Evolutionary conservation across 2,888 invertebrate genomes (phyloP).

Genomic region (Phytoseiulus persimilis): DNA sequence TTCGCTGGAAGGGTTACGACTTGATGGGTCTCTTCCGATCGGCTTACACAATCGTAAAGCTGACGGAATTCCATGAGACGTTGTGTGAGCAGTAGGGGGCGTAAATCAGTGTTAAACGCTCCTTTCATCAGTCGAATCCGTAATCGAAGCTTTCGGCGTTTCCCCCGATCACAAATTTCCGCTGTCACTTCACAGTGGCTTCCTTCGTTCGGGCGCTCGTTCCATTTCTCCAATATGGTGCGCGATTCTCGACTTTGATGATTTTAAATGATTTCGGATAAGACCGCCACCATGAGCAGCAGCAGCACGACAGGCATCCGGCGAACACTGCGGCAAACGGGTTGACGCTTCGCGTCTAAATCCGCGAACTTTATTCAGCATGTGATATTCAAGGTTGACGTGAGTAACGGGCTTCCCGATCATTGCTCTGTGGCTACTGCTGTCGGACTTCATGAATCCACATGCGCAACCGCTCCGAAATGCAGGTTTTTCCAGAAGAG

Average conservation of each 20-base stretch:
- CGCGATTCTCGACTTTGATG: background rate
- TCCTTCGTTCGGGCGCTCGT: background rate
- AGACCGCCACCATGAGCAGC: background rate
- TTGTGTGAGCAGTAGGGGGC: background rate
- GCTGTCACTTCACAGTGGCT: background rate
- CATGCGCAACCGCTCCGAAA: background rate
- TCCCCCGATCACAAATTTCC: background rate
- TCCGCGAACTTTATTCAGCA: background rate
- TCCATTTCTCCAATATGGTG: background rate
- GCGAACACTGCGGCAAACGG: background rate
- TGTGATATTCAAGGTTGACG: background rate
- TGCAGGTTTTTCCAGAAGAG: background rate
- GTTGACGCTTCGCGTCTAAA: background rate
- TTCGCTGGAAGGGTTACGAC: background rate
- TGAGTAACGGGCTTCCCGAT: background rate
- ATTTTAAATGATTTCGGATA: background rate
- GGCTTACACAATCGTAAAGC: background rate
- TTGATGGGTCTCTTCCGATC: constrained; percentile 5
- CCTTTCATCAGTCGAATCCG: background rate
- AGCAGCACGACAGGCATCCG: background rate
- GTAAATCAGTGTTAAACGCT: constrained; percentile 5
- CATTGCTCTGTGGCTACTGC: background rate
- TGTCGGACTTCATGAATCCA: background rate
- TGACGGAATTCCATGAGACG: background rate
- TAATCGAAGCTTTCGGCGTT: background rate